Evolutionary conservation across 1,140 invertebrate species (phyloP).

Genomic region (Pogonomyrmex californicus): DNA sequence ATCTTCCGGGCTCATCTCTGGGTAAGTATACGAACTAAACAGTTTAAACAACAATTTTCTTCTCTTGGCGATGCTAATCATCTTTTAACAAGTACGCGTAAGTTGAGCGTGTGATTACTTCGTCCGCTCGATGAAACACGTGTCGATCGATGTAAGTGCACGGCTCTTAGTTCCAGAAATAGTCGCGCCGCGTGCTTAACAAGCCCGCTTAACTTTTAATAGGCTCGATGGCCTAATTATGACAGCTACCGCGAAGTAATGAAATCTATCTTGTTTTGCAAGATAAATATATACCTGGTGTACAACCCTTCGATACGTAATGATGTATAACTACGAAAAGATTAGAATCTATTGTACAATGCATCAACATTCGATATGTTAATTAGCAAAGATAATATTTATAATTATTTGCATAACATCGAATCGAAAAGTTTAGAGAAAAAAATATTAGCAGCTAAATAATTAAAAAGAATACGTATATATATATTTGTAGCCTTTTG

Average conservation of each 20-base stretch:
- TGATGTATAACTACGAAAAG: background rate
- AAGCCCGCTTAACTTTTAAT: constrained; percentile 82
- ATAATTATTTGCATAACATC: background rate
- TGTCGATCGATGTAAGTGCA: constrained; percentile 57
- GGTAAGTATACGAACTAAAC: constrained; percentile 17
- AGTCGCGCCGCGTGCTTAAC: constrained; percentile 71
- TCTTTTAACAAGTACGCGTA: constrained; percentile 52
- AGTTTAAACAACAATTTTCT: constrained; percentile 39
- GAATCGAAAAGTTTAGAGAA: no score
- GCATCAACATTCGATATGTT: background rate
- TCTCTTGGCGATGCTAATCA: constrained; percentile 40
- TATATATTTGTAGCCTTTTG: no score
- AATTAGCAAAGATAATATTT: background rate
- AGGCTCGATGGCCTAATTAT: constrained; percentile 83
- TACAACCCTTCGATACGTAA: no score
- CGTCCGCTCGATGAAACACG: constrained; percentile 45
- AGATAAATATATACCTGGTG: background rate
- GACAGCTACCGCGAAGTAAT: constrained; percentile 63
- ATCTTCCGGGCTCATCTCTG: background rate
- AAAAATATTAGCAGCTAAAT: no score
- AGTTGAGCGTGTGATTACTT: constrained; percentile 57
- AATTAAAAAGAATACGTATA: no score
- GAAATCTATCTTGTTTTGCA: constrained; percentile 58
- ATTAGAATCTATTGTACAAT: background rate
- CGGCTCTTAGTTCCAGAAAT: constrained; percentile 73